Evolutionary conservation across 2,888 invertebrate genomes (phyloP).

Genomic region (Tetheella fluctuosa): DNA sequence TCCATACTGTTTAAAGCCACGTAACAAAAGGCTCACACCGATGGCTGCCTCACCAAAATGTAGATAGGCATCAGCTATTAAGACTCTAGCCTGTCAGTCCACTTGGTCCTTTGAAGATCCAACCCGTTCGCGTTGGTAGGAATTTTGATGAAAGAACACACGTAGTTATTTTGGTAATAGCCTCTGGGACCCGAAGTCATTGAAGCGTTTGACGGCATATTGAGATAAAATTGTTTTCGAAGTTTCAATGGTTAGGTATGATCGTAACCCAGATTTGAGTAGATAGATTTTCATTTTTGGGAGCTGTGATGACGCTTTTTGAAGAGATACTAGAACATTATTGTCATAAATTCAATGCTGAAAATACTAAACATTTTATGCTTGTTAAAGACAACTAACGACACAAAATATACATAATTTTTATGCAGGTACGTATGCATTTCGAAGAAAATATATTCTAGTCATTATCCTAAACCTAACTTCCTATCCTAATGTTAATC

Average conservation of each 20-base stretch:
- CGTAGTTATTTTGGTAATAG: conserved; percentile 47
- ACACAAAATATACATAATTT: too few species aligned
- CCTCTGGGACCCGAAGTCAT: conserved; percentile 46
- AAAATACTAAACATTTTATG: not conserved
- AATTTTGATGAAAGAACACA: conserved; percentile 34
- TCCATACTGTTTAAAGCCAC: conserved; percentile 15
- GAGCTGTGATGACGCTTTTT: not conserved
- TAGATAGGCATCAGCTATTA: conserved; percentile 67
- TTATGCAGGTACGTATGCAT: too few species aligned
- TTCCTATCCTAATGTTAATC: too few species aligned
- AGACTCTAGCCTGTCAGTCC: conserved; percentile 52
- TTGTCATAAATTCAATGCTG: not conserved
- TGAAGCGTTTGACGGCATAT: conserved; percentile 44
- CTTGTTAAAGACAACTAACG: too few species aligned
- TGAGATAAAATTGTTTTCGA: conserved; percentile 25
- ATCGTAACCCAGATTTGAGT: conserved; percentile 18
- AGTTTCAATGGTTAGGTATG: conserved; percentile 19
- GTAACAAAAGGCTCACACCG: conserved; percentile 26
- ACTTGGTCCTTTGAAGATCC: conserved; percentile 27
- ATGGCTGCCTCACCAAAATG: conserved; percentile 54
- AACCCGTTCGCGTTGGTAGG: conserved; percentile 22
- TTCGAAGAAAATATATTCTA: too few species aligned
- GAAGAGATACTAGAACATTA: not conserved
- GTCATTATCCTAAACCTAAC: too few species aligned
- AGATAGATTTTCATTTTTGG: conserved; percentile 7